Evolutionary conservation across 1,140 invertebrate genomes (phyloP), one percentile per base, ranked within the genome.

Genomic region (Kradibia gibbosae): DNA sequence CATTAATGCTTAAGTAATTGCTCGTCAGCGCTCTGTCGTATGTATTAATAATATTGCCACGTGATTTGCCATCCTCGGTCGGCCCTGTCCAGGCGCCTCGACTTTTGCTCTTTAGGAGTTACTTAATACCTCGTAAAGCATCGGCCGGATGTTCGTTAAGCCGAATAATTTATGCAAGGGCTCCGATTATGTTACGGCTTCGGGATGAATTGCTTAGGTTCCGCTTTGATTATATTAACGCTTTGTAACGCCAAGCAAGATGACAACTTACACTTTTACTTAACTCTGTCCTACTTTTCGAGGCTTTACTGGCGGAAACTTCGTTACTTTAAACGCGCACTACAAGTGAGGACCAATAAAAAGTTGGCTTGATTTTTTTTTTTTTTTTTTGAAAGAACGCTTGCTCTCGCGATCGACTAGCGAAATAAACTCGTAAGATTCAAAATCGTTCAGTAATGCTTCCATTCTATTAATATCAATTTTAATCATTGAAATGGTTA

Each of bases 81-180:
- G 36, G 17, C 15, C 7, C 8, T 5, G 3, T 1, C 3, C n/a
- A 4, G 39, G 4, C 28, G 17, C 39, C 39, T 72, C 39, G n/a
- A 13, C 25, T 28, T 25, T 72, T 50, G 70, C 48, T 28, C 3
- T 20, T 34, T 45, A 42, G 31, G 31, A 57, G 77, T 79, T 72
- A 42, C 25, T 72, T 57, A 79, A 79, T 70, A 67, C 34, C 50
- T 79, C 50, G 34, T 79, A 42, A 72, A 79, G 13, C 34, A 22
- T 36, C 20, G 42, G 34, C 36, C 60, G 50, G 39, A 36, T 53
- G 67, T 72, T 71, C 48, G 67, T 77, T 77, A 72, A 53, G n/a
- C 45, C 34, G n/a, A 55, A 42, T 72, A 72, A 79, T 57, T 79
- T 72, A 79, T 79, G 67, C 53, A 72, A 55, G 31, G 48, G 28